These are phyloP conservation scores for Origma solitaria DNA, from an alignment of 2,113 vertebrate genomes.

Conservation along the genomic window DNA sequence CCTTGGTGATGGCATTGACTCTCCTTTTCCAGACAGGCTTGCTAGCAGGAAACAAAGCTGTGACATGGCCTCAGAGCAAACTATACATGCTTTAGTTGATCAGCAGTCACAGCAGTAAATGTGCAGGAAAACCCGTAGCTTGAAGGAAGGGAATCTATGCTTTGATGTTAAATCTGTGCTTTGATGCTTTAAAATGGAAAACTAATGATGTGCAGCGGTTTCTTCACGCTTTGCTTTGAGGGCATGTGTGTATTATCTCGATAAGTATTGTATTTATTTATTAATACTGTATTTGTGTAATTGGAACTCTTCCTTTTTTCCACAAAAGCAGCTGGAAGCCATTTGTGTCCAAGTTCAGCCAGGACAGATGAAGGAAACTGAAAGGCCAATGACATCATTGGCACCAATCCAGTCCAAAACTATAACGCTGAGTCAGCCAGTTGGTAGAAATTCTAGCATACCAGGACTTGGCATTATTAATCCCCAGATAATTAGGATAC, in stretches of 20 bases:
- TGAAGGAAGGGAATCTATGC: neutral
- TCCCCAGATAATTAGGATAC: conserved; percentile 82
- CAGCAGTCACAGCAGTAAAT: neutral
- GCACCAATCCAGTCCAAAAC: conserved; percentile 65
- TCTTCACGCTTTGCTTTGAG: neutral
- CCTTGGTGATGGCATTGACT: neutral
- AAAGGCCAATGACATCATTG: conserved; percentile 42
- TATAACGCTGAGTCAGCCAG: conserved; percentile 30
- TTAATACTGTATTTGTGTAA: neutral
- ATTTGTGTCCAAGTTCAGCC: conserved; percentile 84
- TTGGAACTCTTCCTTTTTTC: conserved; percentile 24
- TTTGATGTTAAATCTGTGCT: neutral
- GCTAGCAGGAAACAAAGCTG: neutral
- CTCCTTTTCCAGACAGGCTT: neutral
- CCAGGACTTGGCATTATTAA: conserved; percentile 69
- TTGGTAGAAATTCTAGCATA: conserved; percentile 52
- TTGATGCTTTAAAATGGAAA: neutral
- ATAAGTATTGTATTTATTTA: neutral
- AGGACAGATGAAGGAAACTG: conserved; percentile 70
- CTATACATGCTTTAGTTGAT: neutral
- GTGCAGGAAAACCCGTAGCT: neutral
- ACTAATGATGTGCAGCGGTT: neutral
- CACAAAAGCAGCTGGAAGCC: conserved; percentile 78
- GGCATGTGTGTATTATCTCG: neutral
- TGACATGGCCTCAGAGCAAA: neutral